These are phyloP conservation scores for Microplitis mediator DNA, from an alignment of 1,140 invertebrate species.

Conservation along the genomic window DNA sequence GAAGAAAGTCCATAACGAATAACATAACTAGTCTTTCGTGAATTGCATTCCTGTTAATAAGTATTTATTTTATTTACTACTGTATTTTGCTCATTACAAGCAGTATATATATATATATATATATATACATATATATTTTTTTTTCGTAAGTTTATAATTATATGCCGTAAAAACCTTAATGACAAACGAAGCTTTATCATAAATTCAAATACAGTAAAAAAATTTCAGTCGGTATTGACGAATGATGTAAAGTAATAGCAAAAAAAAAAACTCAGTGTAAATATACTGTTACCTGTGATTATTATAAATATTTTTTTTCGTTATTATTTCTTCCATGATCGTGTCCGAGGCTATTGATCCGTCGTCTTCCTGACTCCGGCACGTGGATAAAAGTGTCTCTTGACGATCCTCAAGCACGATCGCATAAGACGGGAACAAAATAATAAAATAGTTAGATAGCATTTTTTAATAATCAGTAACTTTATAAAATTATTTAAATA, in stretches of 20 bases:
- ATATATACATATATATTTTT: not conserved
- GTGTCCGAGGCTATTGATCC: conserved; percentile 24
- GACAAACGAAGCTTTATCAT: too few relatives aligned
- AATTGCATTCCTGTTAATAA: conserved; percentile 13
- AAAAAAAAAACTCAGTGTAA: conserved; percentile 20
- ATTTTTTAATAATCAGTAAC: not conserved
- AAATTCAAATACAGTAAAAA: not conserved
- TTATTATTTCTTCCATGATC: conserved; percentile 25
- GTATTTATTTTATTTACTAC: conserved; percentile 6
- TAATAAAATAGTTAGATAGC: conserved; percentile 6
- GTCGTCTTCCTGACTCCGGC: conserved; percentile 4
- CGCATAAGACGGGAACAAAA: conserved; percentile 11
- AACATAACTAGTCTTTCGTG: conserved; percentile 27
- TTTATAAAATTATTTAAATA: conserved; percentile 23
- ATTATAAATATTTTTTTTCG: conserved; percentile 11
- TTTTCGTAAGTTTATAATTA: not conserved
- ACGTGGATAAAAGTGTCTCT: not conserved
- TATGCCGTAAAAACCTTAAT: not conserved
- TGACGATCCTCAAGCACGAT: conserved; percentile 4
- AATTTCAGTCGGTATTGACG: not conserved
- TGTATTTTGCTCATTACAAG: not conserved
- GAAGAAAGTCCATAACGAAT: conserved; percentile 10
- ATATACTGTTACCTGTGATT: conserved; percentile 36
- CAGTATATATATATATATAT: not conserved
- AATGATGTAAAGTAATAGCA: not conserved